Conservation (phyloP, 2,797 vertebrate genomes). For the Botia kubotai region DNA sequence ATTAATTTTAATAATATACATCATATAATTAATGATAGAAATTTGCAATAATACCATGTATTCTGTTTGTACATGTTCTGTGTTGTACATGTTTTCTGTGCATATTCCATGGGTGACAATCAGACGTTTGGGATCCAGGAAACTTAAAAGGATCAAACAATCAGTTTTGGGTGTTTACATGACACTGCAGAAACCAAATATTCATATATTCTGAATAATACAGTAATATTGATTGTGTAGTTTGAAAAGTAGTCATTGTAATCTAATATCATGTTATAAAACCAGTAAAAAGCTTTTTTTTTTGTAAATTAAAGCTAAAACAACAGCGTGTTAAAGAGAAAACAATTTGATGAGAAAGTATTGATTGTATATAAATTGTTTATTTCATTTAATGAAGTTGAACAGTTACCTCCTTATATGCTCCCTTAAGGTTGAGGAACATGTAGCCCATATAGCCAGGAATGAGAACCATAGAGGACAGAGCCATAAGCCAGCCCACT, state of each 20-base stretch:
- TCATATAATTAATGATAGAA: too few relatives aligned
- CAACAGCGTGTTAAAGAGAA: background rate
- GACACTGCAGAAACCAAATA: background rate
- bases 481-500: constrained; percentile 97
- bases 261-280: background rate
- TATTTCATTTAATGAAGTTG: background rate
- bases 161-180: background rate
- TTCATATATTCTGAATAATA: background rate
- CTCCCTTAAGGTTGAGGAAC: constrained; percentile 93
- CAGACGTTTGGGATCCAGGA: background rate
- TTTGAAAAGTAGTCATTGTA: background rate
- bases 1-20: too few relatives aligned
- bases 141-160: background rate
- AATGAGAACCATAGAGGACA: constrained; percentile 97
- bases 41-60: too few relatives aligned
- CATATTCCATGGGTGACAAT: too few relatives aligned
- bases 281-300: background rate
- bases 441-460: constrained; percentile 98
- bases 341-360: background rate
- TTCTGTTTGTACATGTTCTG: too few relatives aligned
- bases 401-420: constrained; percentile 91
- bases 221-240: background rate
- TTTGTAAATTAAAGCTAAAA: background rate
- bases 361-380: background rate
- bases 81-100: too few relatives aligned